Conservation (phyloP, 2,888 invertebrate genomes). For the Anorthoa munda region DNA sequence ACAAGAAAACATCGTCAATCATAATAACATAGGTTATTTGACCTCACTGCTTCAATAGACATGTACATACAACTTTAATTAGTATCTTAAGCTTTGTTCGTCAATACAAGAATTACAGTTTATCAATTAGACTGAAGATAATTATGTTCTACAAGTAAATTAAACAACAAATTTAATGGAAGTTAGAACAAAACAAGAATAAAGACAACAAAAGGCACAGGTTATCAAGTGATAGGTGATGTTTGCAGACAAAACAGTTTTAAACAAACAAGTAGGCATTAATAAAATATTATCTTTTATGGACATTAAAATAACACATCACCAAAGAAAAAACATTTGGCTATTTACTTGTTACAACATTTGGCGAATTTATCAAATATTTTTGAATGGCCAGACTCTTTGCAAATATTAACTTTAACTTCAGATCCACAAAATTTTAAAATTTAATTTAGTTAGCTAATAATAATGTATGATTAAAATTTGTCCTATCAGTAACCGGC, state of each 20-base stretch:
- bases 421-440: background rate
- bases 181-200: constrained; percentile 27
- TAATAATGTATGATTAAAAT: background rate
- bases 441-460: background rate
- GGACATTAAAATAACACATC: constrained; percentile 12
- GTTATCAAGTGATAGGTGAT: constrained; percentile 44
- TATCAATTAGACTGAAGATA: constrained; percentile 15
- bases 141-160: constrained; percentile 30
- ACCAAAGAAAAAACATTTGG: constrained; percentile 23
- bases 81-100: constrained; percentile 6
- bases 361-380: constrained; percentile 16
- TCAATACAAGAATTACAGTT: constrained; percentile 19
- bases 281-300: constrained; percentile 30
- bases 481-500: constrained; percentile 7
- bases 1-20: constrained; percentile 38
- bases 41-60: constrained; percentile 28
- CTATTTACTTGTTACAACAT: constrained; percentile 1
- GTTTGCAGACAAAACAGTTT: constrained; percentile 44
- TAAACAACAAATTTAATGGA: constrained; percentile 23
- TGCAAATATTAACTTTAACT: constrained; percentile 3
- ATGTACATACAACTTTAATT: constrained; percentile 20
- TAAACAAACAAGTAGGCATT: constrained; percentile 45
- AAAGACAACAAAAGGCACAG: constrained; percentile 12
- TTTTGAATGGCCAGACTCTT: background rate
- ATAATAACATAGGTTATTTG: constrained; percentile 49